Conservation (phyloP, 2,113 vertebrate species). For the Laticauda colubrina region DNA sequence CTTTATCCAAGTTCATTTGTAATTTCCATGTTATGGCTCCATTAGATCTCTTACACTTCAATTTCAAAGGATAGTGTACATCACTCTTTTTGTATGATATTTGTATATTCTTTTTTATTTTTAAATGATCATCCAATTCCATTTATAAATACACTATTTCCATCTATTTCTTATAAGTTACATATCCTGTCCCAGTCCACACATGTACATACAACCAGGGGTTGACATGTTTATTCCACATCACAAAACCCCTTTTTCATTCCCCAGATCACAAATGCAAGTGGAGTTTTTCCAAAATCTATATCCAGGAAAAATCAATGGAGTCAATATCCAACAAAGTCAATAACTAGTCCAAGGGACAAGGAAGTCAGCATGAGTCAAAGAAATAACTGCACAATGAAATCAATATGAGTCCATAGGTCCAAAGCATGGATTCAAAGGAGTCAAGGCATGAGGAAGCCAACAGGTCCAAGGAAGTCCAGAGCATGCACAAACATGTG, state of each 20-base stretch:
- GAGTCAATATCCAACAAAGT: not conserved
- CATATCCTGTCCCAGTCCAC: no score
- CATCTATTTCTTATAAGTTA: not conserved
- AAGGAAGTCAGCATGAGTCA: not conserved
- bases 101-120: not conserved
- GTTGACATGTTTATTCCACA: not conserved
- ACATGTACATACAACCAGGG: not conserved
- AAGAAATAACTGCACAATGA: not conserved
- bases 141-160: no score
- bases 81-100: not conserved
- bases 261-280: not conserved
- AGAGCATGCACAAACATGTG: not conserved
- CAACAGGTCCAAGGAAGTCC: not conserved
- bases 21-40: not conserved
- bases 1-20: not conserved
- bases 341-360: not conserved
- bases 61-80: not conserved
- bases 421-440: not conserved
- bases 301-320: not conserved
- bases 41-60: not conserved
- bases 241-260: not conserved
- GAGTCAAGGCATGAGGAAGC: not conserved
- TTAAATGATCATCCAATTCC: not conserved
- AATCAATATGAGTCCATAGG: not conserved
- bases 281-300: not conserved